Evolutionary conservation across 2,113 vertebrate genomes (phyloP).

Genomic region (Corythaixoides concolor): DNA sequence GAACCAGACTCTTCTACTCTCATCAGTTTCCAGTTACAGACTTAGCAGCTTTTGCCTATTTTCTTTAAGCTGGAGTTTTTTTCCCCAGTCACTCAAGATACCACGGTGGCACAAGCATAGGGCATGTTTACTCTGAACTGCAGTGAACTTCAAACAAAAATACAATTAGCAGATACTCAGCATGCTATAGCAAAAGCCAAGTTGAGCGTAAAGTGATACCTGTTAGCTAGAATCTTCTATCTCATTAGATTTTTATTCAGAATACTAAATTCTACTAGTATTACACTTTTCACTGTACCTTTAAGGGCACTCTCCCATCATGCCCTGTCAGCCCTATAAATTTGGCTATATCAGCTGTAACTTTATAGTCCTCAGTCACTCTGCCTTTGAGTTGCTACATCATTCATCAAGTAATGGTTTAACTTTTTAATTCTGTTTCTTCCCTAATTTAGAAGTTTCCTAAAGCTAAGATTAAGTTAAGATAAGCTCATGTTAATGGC

Average conservation of each 20-base stretch:
- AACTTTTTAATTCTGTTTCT: background rate
- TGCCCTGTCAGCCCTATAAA: background rate
- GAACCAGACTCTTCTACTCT: background rate
- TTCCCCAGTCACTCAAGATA: background rate
- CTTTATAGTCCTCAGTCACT: background rate
- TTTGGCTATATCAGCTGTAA: background rate
- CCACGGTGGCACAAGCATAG: background rate
- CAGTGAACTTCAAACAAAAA: background rate
- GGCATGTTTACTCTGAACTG: background rate
- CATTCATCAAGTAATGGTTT: background rate
- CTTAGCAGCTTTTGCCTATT: background rate
- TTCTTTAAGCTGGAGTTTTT: background rate
- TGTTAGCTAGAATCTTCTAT: background rate
- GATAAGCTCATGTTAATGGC: background rate
- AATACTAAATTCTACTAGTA: background rate
- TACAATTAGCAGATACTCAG: background rate
- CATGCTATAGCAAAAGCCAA: background rate
- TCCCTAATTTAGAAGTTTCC: background rate
- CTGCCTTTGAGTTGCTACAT: background rate
- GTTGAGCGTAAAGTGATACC: background rate
- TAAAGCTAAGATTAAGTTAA: background rate
- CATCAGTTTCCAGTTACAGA: background rate
- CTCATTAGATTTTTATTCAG: background rate
- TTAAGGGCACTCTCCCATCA: background rate
- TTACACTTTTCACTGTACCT: background rate